These are phyloP conservation scores for Hirudo medicinalis DNA, from an alignment of 1,140 invertebrate genomes.

Conservation along the genomic window DNA sequence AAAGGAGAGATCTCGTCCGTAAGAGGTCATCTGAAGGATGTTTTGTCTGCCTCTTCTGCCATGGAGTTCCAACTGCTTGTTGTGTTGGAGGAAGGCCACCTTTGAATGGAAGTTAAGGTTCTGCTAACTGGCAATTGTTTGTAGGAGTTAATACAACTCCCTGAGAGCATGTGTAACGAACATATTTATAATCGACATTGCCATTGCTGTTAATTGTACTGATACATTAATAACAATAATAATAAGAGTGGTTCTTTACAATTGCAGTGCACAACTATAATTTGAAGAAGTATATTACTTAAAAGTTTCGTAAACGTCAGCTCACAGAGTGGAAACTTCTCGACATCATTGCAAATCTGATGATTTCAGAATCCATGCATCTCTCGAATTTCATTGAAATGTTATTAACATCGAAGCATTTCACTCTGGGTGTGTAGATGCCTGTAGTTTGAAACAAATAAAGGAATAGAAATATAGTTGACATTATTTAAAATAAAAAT, in stretches of 20 bases:
- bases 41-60: slow-evolving; percentile 79
- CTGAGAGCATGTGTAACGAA: too few species aligned
- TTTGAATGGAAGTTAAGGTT: slow-evolving; percentile 25
- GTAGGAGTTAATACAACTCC: too few species aligned
- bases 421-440: slow-evolving; percentile 87
- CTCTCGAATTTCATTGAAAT: slow-evolving; percentile 95
- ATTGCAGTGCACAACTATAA: too few species aligned
- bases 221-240: too few species aligned
- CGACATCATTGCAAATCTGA: slow-evolving; percentile 48
- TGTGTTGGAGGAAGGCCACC: slow-evolving; percentile 49
- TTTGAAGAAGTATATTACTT: too few species aligned
- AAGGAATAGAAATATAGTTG: neutral
- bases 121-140: too few species aligned
- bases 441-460: slow-evolving; percentile 42
- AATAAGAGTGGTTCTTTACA: too few species aligned
- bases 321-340: slow-evolving; percentile 45
- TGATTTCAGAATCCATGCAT: slow-evolving; percentile 84
- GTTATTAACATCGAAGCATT: slow-evolving; percentile 90
- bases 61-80: slow-evolving; percentile 86
- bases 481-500: neutral
- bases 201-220: too few species aligned
- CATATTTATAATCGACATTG: too few species aligned
- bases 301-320: neutral
- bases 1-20: slow-evolving; percentile 84
- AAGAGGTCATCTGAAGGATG: slow-evolving; percentile 78